Base-by-base conservation (phyloP, 30 jellyfish, hydroid and myxozoan genomes). In the Hydractinia symbiolongicarpus region DNA sequence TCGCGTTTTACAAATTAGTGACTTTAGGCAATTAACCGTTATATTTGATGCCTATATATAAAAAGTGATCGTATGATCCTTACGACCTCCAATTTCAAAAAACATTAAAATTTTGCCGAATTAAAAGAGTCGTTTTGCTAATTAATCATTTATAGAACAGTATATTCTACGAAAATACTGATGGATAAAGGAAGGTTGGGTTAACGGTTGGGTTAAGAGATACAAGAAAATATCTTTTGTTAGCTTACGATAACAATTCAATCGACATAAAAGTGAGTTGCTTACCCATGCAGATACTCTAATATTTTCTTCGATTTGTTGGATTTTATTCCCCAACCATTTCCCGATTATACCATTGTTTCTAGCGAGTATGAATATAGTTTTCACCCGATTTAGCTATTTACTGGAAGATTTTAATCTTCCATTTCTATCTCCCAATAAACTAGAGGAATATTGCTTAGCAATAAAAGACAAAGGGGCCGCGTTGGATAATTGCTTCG, bases 201-300 rank as follows among this genome's bases (percentile, higher is more conserved):
- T n/a, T n/a, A 64, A 64, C 4, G 74, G 74, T 64, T 64, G 74
- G 5, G 74, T 64, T 64, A 64, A 30, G 44, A 30, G 44, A 30
- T 30, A 13, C 74, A 0, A 64, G 74, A 64, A 5, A 64, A 1
- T 5, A 64, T 64, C 74, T 64, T 64, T n/a, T 64, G 74, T 64
- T 64, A 64, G 74, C 74, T 64, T 64, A 13, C 74, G 74, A 64
- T 58, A 2, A 58, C 74, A 64, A 64, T 64, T 13, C 4, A 13
- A 64, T 6, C 40, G 74, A 64, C 74, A 5, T 58, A 78, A 73
- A 70, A 64, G 56, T 52, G n/a, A n/a, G n/a, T n/a, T n/a, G 86
- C 95, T 51, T 86, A 86, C 84, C 89, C 89, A 13, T 86, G 89
- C 70, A 66, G 86, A 55, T 86, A 79, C 66, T 76, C 85, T 68